Percentiles rank a stretch among this genome's conserved stretches.
These are phyloP conservation scores for Ceratotherium simum DNA, from an alignment of 2,113 vertebrate species.

Conservation along the genomic window DNA sequence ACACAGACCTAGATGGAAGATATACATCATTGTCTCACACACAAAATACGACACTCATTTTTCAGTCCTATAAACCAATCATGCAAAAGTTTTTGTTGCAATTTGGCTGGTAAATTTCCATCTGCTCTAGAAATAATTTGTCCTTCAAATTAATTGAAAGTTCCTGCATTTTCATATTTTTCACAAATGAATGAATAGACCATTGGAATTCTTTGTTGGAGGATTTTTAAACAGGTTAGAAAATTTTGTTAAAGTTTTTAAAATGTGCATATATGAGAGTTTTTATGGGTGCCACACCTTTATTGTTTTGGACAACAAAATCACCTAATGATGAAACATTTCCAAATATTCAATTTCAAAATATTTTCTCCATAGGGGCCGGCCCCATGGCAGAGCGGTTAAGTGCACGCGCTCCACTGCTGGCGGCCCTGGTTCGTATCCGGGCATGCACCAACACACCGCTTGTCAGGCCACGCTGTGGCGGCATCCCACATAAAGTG, in stretches of 20 bases:
- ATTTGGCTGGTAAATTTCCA: background rate
- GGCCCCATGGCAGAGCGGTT: too few species aligned
- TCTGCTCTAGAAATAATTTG: background rate
- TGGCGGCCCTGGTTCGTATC: too few species aligned
- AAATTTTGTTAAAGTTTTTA: background rate
- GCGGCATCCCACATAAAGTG: too few species aligned
- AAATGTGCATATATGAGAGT: background rate
- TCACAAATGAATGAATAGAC: constrained; percentile 20
- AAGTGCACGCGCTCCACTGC: too few species aligned
- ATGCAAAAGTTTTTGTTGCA: background rate
- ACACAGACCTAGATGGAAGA: background rate
- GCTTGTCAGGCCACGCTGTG: too few species aligned
- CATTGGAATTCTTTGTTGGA: background rate
- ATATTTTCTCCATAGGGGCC: background rate
- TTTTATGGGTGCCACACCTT: background rate
- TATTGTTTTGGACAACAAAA: constrained; percentile 49
- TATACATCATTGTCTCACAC: background rate
- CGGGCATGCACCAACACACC: accelerated
- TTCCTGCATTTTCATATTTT: background rate
- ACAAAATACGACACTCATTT: background rate
- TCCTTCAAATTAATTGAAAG: constrained; percentile 32
- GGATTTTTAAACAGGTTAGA: background rate
- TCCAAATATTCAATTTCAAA: constrained; percentile 29
- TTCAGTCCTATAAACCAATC: background rate
- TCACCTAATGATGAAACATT: constrained; percentile 17